Conservation (phyloP, 2,797 vertebrate species). For the Prunella strophiata region DNA sequence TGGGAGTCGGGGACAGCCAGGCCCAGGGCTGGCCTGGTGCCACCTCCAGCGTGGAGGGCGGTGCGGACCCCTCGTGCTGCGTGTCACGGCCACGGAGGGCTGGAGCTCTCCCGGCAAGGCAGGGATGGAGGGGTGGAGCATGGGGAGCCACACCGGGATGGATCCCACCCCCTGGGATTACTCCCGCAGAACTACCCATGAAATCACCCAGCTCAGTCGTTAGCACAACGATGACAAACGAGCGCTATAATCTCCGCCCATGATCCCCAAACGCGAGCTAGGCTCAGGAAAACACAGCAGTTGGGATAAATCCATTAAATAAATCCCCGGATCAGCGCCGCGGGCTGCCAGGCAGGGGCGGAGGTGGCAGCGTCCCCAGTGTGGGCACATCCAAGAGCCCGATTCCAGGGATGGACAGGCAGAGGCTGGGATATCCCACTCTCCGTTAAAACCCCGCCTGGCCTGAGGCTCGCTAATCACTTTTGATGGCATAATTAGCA, state of each 20-base stretch:
- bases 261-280: not conserved
- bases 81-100: not conserved
- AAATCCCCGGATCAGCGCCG: not conserved
- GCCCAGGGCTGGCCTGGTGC: accelerated
- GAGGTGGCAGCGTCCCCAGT: not conserved
- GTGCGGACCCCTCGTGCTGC: accelerated
- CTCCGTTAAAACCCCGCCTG: not conserved
- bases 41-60: accelerated
- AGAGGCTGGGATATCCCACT: accelerated
- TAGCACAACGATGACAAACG: not conserved
- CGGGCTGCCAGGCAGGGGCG: not conserved
- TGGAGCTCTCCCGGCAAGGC: not conserved
- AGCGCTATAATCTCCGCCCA: not conserved
- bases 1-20: accelerated
- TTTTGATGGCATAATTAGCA: not conserved
- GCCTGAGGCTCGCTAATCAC: not conserved
- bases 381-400: not conserved
- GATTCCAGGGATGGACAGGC: not conserved
- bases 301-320: not conserved
- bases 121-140: not conserved
- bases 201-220: not conserved
- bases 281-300: not conserved
- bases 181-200: not conserved
- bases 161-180: not conserved
- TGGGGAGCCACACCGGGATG: not conserved